Conservation (phyloP, 2,797 vertebrate species). For the Anguilla anguilla region DNA sequence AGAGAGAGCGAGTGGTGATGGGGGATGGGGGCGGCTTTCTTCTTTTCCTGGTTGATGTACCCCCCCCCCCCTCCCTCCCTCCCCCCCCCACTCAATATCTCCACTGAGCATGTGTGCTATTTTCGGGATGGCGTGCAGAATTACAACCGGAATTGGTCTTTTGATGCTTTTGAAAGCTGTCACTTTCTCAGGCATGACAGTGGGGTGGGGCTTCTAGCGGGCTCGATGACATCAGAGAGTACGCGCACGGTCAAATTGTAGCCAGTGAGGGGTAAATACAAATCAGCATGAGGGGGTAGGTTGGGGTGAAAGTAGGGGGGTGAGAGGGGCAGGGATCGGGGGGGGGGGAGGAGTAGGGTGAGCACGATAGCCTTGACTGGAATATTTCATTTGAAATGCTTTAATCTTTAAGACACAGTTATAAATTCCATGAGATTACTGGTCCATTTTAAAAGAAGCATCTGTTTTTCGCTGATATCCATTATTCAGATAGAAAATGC, state of each 20-base stretch:
- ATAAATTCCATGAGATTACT: neutral
- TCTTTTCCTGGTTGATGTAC: neutral
- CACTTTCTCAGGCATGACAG: neutral
- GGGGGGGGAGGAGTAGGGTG: neutral
- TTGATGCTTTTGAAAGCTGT: neutral
- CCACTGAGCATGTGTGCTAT: neutral
- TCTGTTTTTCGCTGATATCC: neutral
- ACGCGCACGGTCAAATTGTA: neutral
- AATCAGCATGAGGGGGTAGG: neutral
- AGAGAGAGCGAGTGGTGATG: neutral
- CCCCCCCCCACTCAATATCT: neutral
- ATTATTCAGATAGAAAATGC: neutral
- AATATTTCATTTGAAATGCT: neutral
- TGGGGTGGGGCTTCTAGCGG: neutral
- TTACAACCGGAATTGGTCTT: constrained; percentile 5
- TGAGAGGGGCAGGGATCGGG: neutral
- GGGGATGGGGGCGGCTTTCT: neutral
- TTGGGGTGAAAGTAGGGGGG: too few relatives aligned
- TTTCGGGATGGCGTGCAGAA: neutral
- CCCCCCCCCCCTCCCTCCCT: neutral
- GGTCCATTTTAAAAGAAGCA: neutral
- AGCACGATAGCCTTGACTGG: neutral
- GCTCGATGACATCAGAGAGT: neutral
- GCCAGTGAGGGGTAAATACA: neutral
- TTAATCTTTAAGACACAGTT: neutral